These are phyloP conservation scores for Pheucticus melanocephalus DNA, from an alignment of 2,113 vertebrate genomes.

Conservation along the genomic window DNA sequence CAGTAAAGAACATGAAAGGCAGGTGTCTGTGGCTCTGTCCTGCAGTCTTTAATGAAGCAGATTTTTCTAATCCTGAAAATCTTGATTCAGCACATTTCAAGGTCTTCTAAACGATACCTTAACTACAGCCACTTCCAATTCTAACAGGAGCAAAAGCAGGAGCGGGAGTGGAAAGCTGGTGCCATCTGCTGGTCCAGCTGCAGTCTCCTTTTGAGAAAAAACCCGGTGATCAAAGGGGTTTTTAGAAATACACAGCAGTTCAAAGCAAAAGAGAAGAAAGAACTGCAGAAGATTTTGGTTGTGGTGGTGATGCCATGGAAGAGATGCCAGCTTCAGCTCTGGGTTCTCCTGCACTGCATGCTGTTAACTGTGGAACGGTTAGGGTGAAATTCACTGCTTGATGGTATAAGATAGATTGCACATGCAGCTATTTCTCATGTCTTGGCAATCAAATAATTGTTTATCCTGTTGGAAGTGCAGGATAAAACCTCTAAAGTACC, in stretches of 20 bases:
- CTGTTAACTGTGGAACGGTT: background rate
- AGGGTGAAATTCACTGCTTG: background rate
- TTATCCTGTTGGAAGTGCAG: background rate
- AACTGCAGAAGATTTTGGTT: background rate
- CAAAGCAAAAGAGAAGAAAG: background rate
- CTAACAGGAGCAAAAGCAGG: background rate
- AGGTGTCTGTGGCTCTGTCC: background rate
- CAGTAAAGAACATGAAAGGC: background rate
- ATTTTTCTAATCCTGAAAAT: background rate
- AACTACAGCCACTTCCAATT: background rate
- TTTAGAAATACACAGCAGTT: background rate
- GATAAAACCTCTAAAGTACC: background rate
- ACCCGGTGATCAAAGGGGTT: background rate
- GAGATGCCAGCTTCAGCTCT: background rate
- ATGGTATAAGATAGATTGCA: background rate
- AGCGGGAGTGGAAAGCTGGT: background rate
- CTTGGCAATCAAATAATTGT: background rate
- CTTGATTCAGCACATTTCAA: constrained; percentile 19
- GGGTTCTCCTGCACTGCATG: background rate
- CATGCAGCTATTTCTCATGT: background rate
- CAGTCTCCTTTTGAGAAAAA: background rate
- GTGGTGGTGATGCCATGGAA: fast-evolving
- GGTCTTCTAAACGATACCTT: background rate
- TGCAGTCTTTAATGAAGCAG: background rate
- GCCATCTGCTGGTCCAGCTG: constrained; percentile 52